Evolutionary conservation across 2,797 vertebrate genomes (phyloP).

Genomic region (Fundulus diaphanus): DNA sequence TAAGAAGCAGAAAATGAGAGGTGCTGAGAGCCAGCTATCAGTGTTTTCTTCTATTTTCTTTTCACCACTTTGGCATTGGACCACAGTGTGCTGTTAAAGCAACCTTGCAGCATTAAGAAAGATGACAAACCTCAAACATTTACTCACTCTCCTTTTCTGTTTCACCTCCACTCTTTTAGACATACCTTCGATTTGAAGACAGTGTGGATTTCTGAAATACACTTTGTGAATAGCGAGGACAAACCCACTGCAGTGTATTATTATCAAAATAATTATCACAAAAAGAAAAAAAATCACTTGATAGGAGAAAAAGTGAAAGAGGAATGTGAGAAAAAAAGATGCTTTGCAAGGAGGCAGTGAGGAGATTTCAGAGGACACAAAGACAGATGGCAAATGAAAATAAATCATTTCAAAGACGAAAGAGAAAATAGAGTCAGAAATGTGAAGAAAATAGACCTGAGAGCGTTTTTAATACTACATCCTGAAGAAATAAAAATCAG

Average conservation of each 20-base stretch:
- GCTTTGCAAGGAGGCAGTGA: background rate
- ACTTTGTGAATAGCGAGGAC: conserved; percentile 10
- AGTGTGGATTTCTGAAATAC: conserved; percentile 27
- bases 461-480: too few relatives aligned
- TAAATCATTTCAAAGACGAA: background rate
- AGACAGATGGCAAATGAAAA: background rate
- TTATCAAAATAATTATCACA: background rate
- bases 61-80: conserved; percentile 34
- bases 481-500: too few relatives aligned
- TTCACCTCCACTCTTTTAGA: conserved; percentile 10
- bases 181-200: conserved; percentile 5
- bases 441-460: background rate
- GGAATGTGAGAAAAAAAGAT: background rate
- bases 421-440: background rate
- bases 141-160: conserved; percentile 30
- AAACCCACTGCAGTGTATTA: background rate
- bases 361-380: background rate
- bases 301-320: conserved; percentile 3
- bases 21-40: conserved; percentile 53
- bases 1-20: conserved; percentile 58
- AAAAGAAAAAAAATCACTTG: background rate
- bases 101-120: conserved; percentile 28
- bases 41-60: conserved; percentile 45
- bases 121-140: conserved; percentile 26
- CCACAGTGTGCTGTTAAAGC: conserved; percentile 30